Percentiles rank a stretch among this genome's conserved stretches.
Conservation (phyloP, 2,797 vertebrate genomes). For the Dendrocincla fuliginosa region DNA sequence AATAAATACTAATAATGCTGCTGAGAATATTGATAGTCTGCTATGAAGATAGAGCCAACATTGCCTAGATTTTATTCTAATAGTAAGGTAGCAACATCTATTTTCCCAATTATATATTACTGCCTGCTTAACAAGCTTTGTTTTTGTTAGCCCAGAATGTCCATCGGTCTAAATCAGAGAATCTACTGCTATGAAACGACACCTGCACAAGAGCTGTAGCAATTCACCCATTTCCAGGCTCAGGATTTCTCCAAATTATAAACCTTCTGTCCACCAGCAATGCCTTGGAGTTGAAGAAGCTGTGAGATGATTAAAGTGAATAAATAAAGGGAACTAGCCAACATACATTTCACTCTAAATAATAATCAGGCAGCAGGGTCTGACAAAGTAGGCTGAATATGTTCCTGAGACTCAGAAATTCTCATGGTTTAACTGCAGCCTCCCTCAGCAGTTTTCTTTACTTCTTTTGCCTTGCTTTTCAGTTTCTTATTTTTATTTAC, state of each 20-base stretch:
- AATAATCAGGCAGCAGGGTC: neutral
- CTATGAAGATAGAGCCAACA: neutral
- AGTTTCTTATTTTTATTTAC: neutral
- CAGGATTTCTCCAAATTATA: neutral
- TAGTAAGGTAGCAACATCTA: neutral
- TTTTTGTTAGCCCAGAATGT: neutral
- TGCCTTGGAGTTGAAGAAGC: neutral
- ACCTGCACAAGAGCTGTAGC: neutral
- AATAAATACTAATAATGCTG: constrained; percentile 49
- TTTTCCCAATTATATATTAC: neutral
- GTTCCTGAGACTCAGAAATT: neutral
- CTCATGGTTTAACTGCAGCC: neutral
- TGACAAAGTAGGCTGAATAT: neutral
- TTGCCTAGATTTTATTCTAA: neutral
- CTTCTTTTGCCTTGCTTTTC: neutral
- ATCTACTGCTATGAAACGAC: neutral
- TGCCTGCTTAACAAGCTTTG: neutral
- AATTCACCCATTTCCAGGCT: neutral
- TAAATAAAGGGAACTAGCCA: constrained; percentile 14
- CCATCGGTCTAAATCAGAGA: neutral
- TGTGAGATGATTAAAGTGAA: constrained; percentile 17
- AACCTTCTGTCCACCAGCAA: neutral
- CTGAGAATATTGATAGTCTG: constrained; percentile 46
- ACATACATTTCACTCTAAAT: constrained; percentile 34
- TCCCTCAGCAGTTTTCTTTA: neutral